phyloP scores from a whole-genome alignment of 2,888 invertebrate genomes.

The Stenodera caucasica region DNA sequence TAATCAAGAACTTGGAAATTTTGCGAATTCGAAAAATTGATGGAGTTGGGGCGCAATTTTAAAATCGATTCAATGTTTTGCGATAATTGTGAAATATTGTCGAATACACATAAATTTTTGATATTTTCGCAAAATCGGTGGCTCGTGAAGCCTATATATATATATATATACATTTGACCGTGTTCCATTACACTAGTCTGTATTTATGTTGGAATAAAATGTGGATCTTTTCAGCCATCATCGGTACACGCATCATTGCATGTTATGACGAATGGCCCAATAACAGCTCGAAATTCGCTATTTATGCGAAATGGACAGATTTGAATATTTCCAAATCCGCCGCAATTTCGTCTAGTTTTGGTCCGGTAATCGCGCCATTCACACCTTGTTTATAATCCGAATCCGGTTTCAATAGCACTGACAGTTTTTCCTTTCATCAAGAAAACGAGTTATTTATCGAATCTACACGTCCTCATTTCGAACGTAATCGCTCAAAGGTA shows the following conservation, averaged over 20 bases:
- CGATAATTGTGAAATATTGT: conserved; percentile 4
- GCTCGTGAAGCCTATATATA: background rate
- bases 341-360: no score
- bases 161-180: background rate
- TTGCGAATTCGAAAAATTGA: no score
- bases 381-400: background rate
- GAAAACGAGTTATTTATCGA: background rate
- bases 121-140: background rate
- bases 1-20: no score
- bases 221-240: background rate
- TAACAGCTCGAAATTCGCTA: no score
- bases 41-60: no score
- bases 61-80: background rate
- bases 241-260: background rate
- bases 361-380: background rate
- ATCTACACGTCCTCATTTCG: background rate
- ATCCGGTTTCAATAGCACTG: background rate
- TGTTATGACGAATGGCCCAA: background rate
- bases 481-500: background rate
- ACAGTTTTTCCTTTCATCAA: background rate
- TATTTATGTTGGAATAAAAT: background rate
- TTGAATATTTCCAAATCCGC: no score
- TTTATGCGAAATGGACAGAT: no score
- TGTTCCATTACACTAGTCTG: background rate
- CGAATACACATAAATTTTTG: background rate